Percentiles rank a stretch among this genome's conserved stretches.
phyloP scores from a whole-genome alignment of 2,113 vertebrate genomes.

The Notarius lentiginosus region DNA sequence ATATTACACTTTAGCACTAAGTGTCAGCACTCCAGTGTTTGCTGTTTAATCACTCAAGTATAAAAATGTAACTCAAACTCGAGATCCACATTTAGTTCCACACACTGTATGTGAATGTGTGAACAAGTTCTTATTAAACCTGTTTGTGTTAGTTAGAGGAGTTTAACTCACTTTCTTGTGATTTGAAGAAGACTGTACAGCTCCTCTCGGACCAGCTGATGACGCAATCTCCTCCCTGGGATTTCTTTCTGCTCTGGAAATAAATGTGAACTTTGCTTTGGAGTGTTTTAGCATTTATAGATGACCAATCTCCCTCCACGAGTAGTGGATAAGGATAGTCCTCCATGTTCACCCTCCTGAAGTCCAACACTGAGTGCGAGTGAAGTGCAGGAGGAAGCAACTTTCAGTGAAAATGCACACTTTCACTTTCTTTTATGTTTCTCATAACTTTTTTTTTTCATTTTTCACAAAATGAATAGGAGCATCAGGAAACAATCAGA shows the following conservation, averaged over 20 bases:
- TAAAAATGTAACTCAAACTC: too few relatives aligned
- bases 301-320: slow-evolving; percentile 59
- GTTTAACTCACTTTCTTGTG: slow-evolving; percentile 61
- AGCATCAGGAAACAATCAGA: too few relatives aligned
- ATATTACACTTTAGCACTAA: too few relatives aligned
- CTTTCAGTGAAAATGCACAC: too few relatives aligned
- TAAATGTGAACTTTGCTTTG: slow-evolving; percentile 73
- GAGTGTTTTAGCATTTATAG: slow-evolving; percentile 34
- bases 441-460: too few relatives aligned
- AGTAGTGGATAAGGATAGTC: slow-evolving; percentile 35
- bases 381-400: too few relatives aligned
- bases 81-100: too few relatives aligned
- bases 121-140: too few relatives aligned
- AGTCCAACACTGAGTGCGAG: not conserved
- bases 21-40: too few relatives aligned
- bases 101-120: too few relatives aligned
- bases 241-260: slow-evolving; percentile 79
- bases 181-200: slow-evolving; percentile 71
- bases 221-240: slow-evolving; percentile 80
- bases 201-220: slow-evolving; percentile 53
- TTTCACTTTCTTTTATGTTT: slow-evolving; percentile 59
- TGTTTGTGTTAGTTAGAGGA: not conserved
- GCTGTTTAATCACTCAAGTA: too few relatives aligned
- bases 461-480: too few relatives aligned
- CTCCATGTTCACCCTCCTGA: slow-evolving; percentile 51